These are phyloP conservation scores for Spialia ferax DNA, from an alignment of 2,888 invertebrate genomes.

Conservation along the genomic window DNA sequence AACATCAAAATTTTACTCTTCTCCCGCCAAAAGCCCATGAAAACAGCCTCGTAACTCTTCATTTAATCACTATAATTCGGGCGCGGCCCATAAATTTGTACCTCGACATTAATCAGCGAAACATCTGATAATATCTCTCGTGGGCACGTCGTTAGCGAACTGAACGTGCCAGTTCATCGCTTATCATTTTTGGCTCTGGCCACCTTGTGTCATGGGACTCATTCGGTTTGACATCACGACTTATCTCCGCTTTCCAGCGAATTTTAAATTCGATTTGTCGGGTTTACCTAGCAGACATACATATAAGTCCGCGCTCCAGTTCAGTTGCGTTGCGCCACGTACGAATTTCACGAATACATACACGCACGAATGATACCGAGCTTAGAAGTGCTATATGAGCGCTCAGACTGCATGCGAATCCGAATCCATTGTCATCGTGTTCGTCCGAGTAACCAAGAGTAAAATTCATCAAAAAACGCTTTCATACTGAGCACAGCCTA, in stretches of 20 bases:
- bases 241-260: neutral
- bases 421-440: too few species aligned
- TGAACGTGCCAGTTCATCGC: conserved; percentile 57
- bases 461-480: too few species aligned
- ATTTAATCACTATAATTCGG: conserved; percentile 44
- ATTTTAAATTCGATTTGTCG: conserved; percentile 2
- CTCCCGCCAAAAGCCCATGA: conserved; percentile 19
- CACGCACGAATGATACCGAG: too few species aligned
- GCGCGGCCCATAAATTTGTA: conserved; percentile 41
- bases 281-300: too few species aligned
- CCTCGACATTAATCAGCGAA: conserved; percentile 55
- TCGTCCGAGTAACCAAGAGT: too few species aligned
- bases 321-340: too few species aligned
- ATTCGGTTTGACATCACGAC: conserved; percentile 61
- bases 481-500: too few species aligned
- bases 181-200: conserved; percentile 76
- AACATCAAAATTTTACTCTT: too few species aligned
- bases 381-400: too few species aligned
- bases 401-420: too few species aligned
- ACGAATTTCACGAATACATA: too few species aligned
- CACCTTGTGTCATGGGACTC: conserved; percentile 58
- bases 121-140: conserved; percentile 67
- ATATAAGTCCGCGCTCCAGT: too few species aligned
- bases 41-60: conserved; percentile 30
- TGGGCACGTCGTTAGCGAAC: conserved; percentile 56